Evolutionary conservation across 2,113 vertebrate genomes (phyloP).

Genomic region (Motacilla tschutschensis): DNA sequence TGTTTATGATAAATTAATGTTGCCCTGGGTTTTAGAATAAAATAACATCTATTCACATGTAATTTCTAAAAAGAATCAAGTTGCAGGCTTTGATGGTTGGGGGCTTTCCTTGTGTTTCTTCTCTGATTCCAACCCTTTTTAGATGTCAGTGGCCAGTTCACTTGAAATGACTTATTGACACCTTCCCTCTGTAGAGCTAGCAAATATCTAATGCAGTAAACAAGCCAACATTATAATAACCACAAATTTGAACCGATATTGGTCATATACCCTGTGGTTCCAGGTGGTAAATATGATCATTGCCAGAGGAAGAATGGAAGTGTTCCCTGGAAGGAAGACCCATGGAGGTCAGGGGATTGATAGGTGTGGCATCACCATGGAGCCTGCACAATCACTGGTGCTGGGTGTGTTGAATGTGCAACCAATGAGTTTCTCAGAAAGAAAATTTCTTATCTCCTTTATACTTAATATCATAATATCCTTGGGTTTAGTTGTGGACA

Average conservation of each 20-base stretch:
- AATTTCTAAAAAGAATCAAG: neutral
- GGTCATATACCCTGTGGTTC: neutral
- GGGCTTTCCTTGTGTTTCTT: neutral
- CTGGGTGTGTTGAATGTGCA: neutral
- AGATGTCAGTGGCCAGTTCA: neutral
- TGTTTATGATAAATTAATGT: neutral
- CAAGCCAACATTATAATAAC: neutral
- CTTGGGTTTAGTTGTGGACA: neutral
- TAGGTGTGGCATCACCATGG: accelerated
- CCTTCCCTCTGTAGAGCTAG: neutral
- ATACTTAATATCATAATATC: neutral
- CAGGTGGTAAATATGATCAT: neutral
- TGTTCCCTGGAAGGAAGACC: neutral
- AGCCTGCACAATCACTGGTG: accelerated
- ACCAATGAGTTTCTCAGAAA: neutral
- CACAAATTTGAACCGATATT: accelerated
- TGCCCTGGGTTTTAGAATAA: neutral
- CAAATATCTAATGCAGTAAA: neutral
- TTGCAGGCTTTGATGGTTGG: neutral
- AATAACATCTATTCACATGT: accelerated
- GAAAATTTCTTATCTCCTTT: neutral
- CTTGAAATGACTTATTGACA: neutral
- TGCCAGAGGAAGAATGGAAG: neutral
- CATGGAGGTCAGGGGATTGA: neutral
- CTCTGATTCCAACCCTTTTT: neutral